Evolutionary conservation across 2,888 invertebrate genomes (phyloP), one percentile per base, ranked within the genome.

Genomic region (Tineola bisselliella): DNA sequence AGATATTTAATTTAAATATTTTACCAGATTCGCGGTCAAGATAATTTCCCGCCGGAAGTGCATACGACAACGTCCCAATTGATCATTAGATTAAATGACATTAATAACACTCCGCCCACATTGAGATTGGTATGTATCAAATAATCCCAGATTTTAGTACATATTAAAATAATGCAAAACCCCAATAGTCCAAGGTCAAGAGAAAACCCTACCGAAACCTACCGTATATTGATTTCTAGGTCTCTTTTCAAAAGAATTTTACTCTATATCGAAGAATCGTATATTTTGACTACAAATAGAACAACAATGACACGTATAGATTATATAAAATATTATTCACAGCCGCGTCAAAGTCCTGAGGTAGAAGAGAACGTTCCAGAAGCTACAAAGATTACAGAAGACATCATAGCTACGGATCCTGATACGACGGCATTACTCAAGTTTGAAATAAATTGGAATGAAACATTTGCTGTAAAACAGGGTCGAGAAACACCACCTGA

Each of bases 31-130:
- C 76, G 76, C 64, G 89, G 88, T 0, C 78, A 71, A 8, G 89
- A 89, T 64, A 86, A 86, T 0, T 69, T 89, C 1, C 74, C 79
- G 4, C 76, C 71, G n/a, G 74, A 79, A 0, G 72, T 69, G 64
- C 86, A 91, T 70, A 82, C 76, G 0, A 76, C 83, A 0, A 88
- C 87, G 10, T 78, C 89, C 0, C 89, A 90, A 65, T 70, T 92
- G 10, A 86, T 84, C 19, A 90, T 94, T 38, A 81, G 87, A 61
- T 82, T 94, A 0, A 67, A 77, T 6, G 94, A 94, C 75, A 88
- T 93, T 52, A 94, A 94, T 74, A 93, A 94, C 71, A 91, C 91
- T 61, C 88, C 90, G 0, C 94, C 94, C 0, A 86, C 82, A 44
- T 86, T 94, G 12, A 74, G 81, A 62, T 74, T 91, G 84, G 91